Evolutionary conservation across 2,888 invertebrate species (phyloP), one percentile per base, ranked within the genome.

Genomic region (Thyatira batis): DNA sequence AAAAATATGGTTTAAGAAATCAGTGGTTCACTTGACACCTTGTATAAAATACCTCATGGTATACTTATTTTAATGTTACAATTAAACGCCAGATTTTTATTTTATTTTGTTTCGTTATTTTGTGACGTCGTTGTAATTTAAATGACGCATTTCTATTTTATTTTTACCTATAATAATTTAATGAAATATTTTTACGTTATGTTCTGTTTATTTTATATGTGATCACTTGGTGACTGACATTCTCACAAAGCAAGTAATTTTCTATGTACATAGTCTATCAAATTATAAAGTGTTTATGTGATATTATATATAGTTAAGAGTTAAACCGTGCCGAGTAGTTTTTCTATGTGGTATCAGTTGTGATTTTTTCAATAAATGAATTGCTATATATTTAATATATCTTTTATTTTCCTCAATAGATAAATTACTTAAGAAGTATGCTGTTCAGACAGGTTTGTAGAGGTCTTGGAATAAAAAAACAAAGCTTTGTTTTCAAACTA

Each of bases 311-410:
- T 89, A 89, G 82, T 84, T 92, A 91, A 92, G 91, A 89, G 86
- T 89, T 91, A 91, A 91, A 89, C 90, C 88, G 91, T 92, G 91
- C 91, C 92, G 90, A 91, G 85, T 91, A 92, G 92, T 87, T 91
- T 92, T 92, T 92, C 89, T 91, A 92, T 91, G 86, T 91, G 92
- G 92, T 91, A 91, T 91, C 86, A 89, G 91, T 92, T 91, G 90
- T 92, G 90, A 89, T 88, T 90, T 90, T 89, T 88, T 84, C 81
- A 88, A 89, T 91, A 91, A 91, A 92, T 71, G 77, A 85, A 87
- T 84, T 88, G 86, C 87, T 86, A 89, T 88, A 81, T 78, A 71
- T 69, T 63, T 57, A 58, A 63, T 62, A 59, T 8, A 23, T 56
- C 55, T 51, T 55, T 55, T 46, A 43, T 27, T 45, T 39, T 8